phyloP scores from a whole-genome alignment of 2,113 vertebrate species.

The Nesoenas mayeri region DNA sequence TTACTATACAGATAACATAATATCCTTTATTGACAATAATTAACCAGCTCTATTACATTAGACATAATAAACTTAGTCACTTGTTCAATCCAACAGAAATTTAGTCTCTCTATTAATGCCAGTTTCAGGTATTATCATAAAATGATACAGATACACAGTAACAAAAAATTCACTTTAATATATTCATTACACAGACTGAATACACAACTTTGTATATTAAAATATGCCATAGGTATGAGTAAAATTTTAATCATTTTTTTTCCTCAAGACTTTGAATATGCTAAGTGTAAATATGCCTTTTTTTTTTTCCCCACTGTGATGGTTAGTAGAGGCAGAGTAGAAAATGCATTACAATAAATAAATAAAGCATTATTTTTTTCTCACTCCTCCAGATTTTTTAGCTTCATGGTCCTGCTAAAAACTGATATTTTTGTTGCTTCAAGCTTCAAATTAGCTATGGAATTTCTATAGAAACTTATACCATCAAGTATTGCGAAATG shows the following conservation, averaged over 20 bases:
- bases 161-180: not conserved
- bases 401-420: not conserved
- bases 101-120: not conserved
- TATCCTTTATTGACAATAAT: not conserved
- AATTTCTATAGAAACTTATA: not conserved
- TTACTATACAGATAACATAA: not conserved
- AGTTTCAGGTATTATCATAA: not conserved
- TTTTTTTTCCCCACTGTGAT: not conserved
- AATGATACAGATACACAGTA: not conserved
- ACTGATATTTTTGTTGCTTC: not conserved
- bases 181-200: not conserved
- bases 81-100: not conserved
- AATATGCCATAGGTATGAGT: not conserved
- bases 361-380: not conserved
- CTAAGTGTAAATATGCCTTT: not conserved
- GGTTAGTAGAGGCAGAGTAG: not conserved
- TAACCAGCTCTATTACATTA: not conserved
- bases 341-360: not conserved
- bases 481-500: not conserved
- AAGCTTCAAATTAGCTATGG: not conserved
- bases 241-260: not conserved
- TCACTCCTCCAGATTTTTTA: not conserved
- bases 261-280: not conserved
- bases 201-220: not conserved
- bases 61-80: not conserved